Percentiles rank a stretch among this genome's conserved stretches.
Conservation (phyloP, 2,888 invertebrate genomes). For the Plebejus argus region DNA sequence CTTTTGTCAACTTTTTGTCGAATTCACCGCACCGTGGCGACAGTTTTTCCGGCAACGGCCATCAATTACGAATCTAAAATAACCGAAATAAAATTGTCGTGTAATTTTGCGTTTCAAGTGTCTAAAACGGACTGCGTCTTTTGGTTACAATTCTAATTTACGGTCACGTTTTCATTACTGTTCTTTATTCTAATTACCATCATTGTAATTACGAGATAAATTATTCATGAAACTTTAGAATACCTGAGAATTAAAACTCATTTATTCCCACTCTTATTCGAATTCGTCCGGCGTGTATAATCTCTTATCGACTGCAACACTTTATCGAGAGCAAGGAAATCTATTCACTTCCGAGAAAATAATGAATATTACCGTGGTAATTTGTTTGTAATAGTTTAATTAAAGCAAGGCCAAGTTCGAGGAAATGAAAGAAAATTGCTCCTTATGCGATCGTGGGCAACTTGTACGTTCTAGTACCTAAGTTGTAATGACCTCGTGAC, state of each 20-base stretch:
- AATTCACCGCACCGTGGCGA: constrained; percentile 16
- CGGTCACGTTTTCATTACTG: background rate
- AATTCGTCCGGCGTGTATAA: background rate
- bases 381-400: constrained; percentile 16
- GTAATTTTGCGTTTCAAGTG: background rate
- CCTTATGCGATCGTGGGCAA: background rate
- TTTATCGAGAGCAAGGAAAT: constrained; percentile 2
- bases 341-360: constrained; percentile 22
- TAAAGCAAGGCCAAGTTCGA: constrained; percentile 1
- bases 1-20: constrained; percentile 4
- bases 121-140: background rate
- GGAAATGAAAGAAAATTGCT: constrained; percentile 24
- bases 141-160: background rate
- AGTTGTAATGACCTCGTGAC: constrained; percentile 38
- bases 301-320: background rate
- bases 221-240: background rate
- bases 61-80: constrained; percentile 21
- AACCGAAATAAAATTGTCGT: constrained; percentile 7
- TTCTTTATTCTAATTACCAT: background rate
- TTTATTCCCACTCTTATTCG: constrained; percentile 12
- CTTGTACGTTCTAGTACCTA: constrained; percentile 14
- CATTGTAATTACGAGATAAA: constrained; percentile 6
- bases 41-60: constrained; percentile 12
- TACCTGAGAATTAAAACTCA: background rate
- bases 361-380: constrained; percentile 13